A percentile compares a stretch with the other conserved stretches of the same genome.
phyloP scores from a whole-genome alignment of 2,113 vertebrate species.

The Saguinus midas region DNA sequence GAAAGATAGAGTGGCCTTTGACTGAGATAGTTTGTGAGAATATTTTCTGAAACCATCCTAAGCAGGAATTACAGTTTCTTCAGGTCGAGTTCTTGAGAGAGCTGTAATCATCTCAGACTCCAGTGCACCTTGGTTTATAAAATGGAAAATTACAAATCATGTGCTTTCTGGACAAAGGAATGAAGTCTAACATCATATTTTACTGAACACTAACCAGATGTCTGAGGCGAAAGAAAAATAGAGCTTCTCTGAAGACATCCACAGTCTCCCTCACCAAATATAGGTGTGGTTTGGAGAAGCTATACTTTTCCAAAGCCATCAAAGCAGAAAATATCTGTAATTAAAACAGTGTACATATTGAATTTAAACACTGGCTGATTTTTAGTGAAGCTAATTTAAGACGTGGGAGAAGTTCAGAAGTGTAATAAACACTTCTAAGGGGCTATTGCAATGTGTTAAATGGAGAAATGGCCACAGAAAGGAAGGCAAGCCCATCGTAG shows the following conservation, averaged over 20 bases:
- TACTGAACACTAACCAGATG: conserved; percentile 42
- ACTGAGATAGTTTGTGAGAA: background rate
- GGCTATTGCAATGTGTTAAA: background rate
- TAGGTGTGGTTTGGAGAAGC: conserved; percentile 61
- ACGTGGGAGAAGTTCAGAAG: conserved; percentile 17
- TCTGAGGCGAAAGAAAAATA: background rate
- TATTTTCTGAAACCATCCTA: background rate
- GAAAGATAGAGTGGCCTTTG: background rate
- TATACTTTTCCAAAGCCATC: conserved; percentile 64
- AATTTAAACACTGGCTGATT: conserved; percentile 52
- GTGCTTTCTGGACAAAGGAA: conserved; percentile 15
- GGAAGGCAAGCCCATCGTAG: background rate
- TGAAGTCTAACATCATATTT: background rate
- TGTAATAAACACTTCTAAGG: background rate
- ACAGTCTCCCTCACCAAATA: conserved; percentile 54
- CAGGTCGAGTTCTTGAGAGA: background rate
- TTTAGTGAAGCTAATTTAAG: conserved; percentile 57
- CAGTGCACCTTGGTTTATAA: background rate
- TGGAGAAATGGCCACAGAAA: background rate
- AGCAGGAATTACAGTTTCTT: background rate
- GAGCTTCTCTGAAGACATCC: background rate
- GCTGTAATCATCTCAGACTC: background rate
- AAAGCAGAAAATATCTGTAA: conserved; percentile 57
- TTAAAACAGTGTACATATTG: conserved; percentile 53
- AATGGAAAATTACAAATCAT: background rate